Evolutionary conservation across 2,888 invertebrate genomes (phyloP).

Genomic region (Napeogenes inachia): DNA sequence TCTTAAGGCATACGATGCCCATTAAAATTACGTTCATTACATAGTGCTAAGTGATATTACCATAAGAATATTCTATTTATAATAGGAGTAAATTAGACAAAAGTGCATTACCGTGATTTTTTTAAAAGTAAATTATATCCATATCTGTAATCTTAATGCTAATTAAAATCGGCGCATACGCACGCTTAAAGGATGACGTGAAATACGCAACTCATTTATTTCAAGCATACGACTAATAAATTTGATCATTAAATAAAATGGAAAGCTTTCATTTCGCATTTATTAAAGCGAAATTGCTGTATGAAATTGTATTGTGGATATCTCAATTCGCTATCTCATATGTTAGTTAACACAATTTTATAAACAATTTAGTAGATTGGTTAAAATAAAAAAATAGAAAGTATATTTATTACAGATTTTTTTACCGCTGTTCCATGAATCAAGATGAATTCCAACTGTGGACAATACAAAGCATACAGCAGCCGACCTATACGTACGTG

Average conservation of each 20-base stretch:
- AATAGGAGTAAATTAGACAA: conserved; percentile 41
- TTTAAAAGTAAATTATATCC: background rate
- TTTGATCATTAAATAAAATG: conserved; percentile 45
- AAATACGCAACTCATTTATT: conserved; percentile 52
- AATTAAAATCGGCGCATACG: conserved; percentile 55
- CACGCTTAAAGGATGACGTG: conserved; percentile 44
- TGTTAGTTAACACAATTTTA: background rate
- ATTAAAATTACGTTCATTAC: too few relatives aligned
- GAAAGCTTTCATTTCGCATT: conserved; percentile 38
- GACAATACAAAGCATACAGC: conserved; percentile 21
- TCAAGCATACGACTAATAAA: conserved; percentile 42
- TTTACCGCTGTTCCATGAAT: conserved; percentile 22
- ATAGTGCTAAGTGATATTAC: too few relatives aligned
- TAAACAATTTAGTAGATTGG: background rate
- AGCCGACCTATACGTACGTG: conserved; percentile 52
- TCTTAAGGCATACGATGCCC: too few relatives aligned
- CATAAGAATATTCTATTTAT: too few relatives aligned
- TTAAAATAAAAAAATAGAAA: background rate
- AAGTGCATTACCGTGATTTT: too few relatives aligned
- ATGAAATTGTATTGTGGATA: background rate
- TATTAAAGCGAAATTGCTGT: conserved; percentile 17
- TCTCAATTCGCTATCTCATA: conserved; percentile 2
- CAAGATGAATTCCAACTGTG: conserved; percentile 21
- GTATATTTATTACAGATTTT: conserved; percentile 13
- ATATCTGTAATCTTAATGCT: conserved; percentile 16